Evolutionary conservation across 2,113 vertebrate genomes (phyloP).

Genomic region (Lepisosteus osseus): DNA sequence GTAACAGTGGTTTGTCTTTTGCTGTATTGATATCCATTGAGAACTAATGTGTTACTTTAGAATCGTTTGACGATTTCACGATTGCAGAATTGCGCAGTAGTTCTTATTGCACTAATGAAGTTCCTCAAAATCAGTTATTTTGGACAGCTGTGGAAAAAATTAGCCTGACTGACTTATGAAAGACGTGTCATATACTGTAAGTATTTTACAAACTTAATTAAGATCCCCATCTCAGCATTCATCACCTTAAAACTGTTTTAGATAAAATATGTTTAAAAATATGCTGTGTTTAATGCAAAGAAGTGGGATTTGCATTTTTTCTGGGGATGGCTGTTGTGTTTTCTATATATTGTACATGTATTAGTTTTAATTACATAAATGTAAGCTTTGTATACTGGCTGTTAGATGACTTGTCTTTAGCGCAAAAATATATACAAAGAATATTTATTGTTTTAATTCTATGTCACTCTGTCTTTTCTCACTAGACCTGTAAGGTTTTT

Average conservation of each 20-base stretch:
- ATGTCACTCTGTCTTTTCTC: too few species aligned
- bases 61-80: too few species aligned
- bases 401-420: neutral
- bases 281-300: too few species aligned
- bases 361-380: too few species aligned
- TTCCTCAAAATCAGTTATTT: neutral
- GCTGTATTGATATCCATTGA: neutral
- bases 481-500: too few species aligned
- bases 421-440: too few species aligned
- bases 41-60: neutral
- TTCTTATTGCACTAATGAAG: too few species aligned
- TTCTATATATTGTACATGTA: neutral
- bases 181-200: slow-evolving; percentile 24
- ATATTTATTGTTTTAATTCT: too few species aligned
- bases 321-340: neutral
- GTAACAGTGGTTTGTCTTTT: neutral
- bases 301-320: neutral
- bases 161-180: slow-evolving; percentile 26
- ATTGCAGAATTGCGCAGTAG: too few species aligned
- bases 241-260: neutral
- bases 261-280: too few species aligned
- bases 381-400: neutral
- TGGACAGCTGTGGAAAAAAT: neutral
- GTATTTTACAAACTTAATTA: slow-evolving; percentile 23
- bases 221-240: neutral